Evolutionary conservation across 2,797 vertebrate genomes (phyloP).

Genomic region (Aphelocoma californica): DNA sequence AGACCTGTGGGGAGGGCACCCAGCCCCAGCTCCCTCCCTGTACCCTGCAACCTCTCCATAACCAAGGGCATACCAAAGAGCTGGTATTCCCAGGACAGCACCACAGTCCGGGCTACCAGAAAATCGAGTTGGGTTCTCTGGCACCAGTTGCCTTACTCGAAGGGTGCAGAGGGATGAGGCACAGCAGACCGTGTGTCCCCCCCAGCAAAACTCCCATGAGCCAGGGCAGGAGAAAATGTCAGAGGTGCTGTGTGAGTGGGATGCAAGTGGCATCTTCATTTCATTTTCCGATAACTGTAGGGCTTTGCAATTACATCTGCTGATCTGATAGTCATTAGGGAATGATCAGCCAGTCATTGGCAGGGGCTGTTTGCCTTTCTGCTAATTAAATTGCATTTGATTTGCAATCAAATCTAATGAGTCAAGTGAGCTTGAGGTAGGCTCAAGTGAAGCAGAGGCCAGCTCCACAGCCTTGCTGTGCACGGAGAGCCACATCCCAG

Average conservation of each 20-base stretch:
- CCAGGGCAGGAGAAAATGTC: neutral
- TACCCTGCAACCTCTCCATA: neutral
- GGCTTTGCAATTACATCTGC: neutral
- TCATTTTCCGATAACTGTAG: neutral
- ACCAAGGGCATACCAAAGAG: neutral
- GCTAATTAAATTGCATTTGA: constrained; percentile 17
- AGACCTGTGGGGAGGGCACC: neutral
- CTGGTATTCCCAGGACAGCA: neutral
- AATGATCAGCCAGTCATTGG: neutral
- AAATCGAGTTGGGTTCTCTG: neutral
- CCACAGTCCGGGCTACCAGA: neutral
- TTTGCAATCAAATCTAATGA: neutral
- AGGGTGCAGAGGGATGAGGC: neutral
- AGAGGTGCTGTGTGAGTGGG: neutral
- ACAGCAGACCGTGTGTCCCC: fast-evolving
- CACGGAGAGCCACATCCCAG: neutral
- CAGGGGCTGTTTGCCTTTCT: neutral
- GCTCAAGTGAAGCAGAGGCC: neutral
- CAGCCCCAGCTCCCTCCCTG: neutral
- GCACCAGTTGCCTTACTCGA: neutral
- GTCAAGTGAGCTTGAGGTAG: neutral
- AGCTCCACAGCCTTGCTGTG: neutral
- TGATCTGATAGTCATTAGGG: neutral
- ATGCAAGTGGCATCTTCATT: neutral
- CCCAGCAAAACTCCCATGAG: neutral